Evolutionary conservation across 2,113 vertebrate genomes (phyloP).

Genomic region (Tragulus kanchil): DNA sequence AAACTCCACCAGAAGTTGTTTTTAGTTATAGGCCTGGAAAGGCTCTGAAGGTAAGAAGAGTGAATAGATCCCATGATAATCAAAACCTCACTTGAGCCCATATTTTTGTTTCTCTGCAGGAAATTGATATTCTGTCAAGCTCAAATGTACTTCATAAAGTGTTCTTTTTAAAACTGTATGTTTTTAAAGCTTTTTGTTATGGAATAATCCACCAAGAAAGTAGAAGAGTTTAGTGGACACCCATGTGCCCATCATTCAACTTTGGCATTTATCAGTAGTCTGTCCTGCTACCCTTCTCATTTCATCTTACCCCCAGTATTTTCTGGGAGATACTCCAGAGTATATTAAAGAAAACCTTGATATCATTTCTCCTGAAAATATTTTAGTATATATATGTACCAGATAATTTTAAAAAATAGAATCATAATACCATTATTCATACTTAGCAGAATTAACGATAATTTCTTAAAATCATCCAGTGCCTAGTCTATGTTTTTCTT

Average conservation of each 20-base stretch:
- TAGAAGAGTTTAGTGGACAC: not conserved
- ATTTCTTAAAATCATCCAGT: constrained; percentile 34
- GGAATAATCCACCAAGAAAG: constrained; percentile 2
- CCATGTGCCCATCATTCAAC: not conserved
- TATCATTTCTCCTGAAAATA: not conserved
- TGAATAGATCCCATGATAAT: not conserved
- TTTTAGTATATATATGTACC: not conserved
- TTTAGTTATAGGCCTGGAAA: not conserved
- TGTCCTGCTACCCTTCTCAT: not conserved
- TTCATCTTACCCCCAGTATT: not conserved
- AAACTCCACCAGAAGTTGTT: constrained; percentile 3
- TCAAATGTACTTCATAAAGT: constrained; percentile 20
- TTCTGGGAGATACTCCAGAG: not conserved
- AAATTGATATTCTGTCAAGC: constrained; percentile 4
- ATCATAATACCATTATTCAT: constrained; percentile 28
- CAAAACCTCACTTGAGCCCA: not conserved
- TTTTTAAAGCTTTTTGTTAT: constrained; percentile 34
- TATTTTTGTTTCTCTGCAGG: constrained; percentile 44
- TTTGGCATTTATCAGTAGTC: not conserved
- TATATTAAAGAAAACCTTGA: constrained; percentile 12
- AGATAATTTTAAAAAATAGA: not conserved
- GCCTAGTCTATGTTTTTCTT: constrained; percentile 22
- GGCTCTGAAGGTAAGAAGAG: not conserved
- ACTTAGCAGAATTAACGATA: not conserved
- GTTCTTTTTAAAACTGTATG: not conserved